These are phyloP conservation scores for Lasioglossum zephyrum DNA, from an alignment of 2,888 invertebrate genomes.

Conservation along the genomic window DNA sequence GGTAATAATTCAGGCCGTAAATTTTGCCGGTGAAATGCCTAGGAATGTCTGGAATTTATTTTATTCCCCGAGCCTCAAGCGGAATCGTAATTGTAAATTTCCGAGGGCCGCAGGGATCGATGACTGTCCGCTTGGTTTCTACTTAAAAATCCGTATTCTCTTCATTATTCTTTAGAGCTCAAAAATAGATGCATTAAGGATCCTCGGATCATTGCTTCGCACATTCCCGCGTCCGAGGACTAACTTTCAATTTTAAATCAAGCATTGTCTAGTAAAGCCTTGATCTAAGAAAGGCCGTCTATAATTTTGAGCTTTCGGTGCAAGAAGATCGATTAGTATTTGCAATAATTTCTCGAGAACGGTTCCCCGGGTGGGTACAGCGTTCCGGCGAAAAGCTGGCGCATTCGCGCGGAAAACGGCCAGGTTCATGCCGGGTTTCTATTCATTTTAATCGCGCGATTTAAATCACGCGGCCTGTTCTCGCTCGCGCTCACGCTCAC, in stretches of 20 bases:
- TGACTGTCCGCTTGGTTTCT: neutral
- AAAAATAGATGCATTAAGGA: neutral
- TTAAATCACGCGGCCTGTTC: constrained; percentile 54
- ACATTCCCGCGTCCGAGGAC: neutral
- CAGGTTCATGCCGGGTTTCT: constrained; percentile 31
- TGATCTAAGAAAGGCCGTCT: neutral
- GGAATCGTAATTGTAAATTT: constrained; percentile 28
- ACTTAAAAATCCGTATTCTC: neutral
- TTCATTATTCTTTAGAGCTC: neutral
- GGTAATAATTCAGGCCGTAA: constrained; percentile 39
- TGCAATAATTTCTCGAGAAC: neutral
- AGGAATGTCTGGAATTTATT: constrained; percentile 45
- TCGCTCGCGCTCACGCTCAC: constrained; percentile 25
- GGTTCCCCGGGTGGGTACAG: neutral
- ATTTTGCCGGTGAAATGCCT: constrained; percentile 24
- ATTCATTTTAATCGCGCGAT: constrained; percentile 56
- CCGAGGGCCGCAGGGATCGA: neutral
- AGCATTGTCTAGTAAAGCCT: too few relatives aligned
- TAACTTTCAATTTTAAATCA: neutral
- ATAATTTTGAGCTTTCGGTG: neutral
- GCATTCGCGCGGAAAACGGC: constrained; percentile 9
- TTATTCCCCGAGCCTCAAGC: neutral
- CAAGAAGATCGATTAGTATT: neutral
- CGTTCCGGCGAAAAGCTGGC: neutral
- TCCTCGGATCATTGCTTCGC: neutral